phyloP scores from a whole-genome alignment of 2,888 invertebrate species.

The Dendrolimus pini region DNA sequence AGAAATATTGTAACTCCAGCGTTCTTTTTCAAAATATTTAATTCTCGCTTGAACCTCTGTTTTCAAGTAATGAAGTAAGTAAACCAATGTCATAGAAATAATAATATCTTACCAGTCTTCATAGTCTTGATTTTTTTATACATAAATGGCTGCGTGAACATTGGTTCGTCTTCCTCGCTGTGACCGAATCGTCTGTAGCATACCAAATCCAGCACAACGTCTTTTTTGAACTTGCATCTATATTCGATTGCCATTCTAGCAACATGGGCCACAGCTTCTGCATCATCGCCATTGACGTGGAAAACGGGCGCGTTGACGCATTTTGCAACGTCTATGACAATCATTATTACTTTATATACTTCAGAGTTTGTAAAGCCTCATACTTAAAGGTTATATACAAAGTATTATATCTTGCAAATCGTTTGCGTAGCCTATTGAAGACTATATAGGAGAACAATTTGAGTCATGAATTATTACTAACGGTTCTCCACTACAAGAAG shows the following conservation, averaged over 20 bases:
- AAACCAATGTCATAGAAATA: too few species aligned
- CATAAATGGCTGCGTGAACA: slow-evolving; percentile 96
- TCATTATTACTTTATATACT: neutral
- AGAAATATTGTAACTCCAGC: too few species aligned
- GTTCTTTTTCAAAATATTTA: too few species aligned
- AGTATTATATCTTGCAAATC: too few species aligned
- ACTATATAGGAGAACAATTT: too few species aligned
- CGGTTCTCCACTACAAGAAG: too few species aligned
- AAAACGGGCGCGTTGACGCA: slow-evolving; percentile 95
- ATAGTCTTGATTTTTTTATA: slow-evolving; percentile 88
- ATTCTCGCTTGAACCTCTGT: too few species aligned
- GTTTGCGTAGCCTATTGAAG: too few species aligned
- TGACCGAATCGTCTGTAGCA: slow-evolving; percentile 93
- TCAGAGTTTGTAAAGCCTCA: too few species aligned
- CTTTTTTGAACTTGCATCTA: slow-evolving; percentile 91
- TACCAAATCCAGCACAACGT: slow-evolving; percentile 89
- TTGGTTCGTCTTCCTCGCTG: slow-evolving; percentile 96
- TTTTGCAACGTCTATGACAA: slow-evolving; percentile 83
- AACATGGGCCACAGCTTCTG: slow-evolving; percentile 93
- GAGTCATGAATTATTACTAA: too few species aligned
- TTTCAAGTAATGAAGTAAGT: too few species aligned
- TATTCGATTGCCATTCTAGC: slow-evolving; percentile 94
- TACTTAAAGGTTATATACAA: too few species aligned
- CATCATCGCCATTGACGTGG: slow-evolving; percentile 96
- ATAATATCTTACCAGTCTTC: slow-evolving; percentile 51